Evolutionary conservation across 2,888 invertebrate species (phyloP).

Genomic region (Ochlodes sylvanus): DNA sequence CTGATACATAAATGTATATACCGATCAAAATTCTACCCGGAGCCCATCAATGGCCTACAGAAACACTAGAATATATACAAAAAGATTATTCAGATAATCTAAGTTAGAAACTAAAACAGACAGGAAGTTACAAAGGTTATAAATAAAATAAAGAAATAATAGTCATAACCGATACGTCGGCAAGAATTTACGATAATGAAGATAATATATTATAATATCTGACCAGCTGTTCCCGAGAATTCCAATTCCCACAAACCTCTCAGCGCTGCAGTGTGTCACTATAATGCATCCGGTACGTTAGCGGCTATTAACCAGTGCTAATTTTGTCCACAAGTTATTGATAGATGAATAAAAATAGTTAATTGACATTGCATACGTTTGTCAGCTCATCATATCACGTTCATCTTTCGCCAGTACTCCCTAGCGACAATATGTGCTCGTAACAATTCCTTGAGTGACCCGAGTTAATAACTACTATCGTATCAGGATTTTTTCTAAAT

Average conservation of each 20-base stretch:
- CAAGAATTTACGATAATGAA: neutral
- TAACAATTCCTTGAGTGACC: neutral
- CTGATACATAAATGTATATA: too few species aligned
- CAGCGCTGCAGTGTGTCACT: slow-evolving; percentile 13
- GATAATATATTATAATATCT: neutral
- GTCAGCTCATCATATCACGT: slow-evolving; percentile 16
- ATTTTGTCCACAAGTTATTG: slow-evolving; percentile 9
- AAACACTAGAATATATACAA: too few species aligned
- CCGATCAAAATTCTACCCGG: too few species aligned
- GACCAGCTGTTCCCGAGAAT: slow-evolving; percentile 9
- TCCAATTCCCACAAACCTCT: slow-evolving; percentile 15
- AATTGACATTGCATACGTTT: slow-evolving; percentile 18
- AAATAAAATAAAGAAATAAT: neutral
- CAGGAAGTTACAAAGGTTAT: neutral
- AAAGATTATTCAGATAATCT: too few species aligned
- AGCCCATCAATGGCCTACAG: too few species aligned
- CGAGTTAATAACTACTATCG: too few species aligned
- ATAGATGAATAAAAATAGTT: slow-evolving; percentile 22
- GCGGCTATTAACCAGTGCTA: slow-evolving; percentile 12
- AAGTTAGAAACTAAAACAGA: neutral
- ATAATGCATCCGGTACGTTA: slow-evolving; percentile 29
- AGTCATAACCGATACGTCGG: neutral
- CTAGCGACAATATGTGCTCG: neutral
- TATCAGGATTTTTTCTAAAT: too few species aligned
- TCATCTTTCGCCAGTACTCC: neutral